A percentile compares a stretch with the other conserved stretches of the same genome.
Conservation (phyloP, 2,113 vertebrate genomes). For the Ptilonorhynchus violaceus region DNA sequence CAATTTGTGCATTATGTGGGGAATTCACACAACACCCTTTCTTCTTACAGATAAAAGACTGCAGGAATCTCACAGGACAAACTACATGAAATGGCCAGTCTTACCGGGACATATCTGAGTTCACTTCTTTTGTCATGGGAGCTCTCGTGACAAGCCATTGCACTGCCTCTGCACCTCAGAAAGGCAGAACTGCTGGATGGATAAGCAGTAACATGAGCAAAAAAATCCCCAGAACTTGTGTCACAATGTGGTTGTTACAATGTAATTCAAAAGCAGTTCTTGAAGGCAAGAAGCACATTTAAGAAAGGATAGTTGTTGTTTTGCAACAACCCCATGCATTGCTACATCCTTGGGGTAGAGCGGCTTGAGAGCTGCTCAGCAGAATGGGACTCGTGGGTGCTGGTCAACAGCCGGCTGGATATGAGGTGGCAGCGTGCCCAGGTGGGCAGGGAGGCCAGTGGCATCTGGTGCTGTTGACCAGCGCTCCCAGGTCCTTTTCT, state of each 20-base stretch:
- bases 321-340: too few relatives aligned
- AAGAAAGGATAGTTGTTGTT: neutral
- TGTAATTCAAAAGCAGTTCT: neutral
- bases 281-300: neutral
- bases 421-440: neutral
- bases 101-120: neutral
- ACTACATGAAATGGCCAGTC: neutral
- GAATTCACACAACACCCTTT: neutral
- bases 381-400: neutral
- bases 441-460: neutral
- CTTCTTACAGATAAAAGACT: neutral
- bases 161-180: neutral
- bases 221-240: neutral
- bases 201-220: neutral
- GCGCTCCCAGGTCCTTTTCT: neutral
- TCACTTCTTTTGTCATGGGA: neutral
- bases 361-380: neutral
- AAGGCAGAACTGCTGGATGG: neutral
- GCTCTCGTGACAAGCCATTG: neutral
- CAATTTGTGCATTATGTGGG: neutral
- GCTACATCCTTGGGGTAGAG: neutral
- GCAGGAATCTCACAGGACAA: neutral
- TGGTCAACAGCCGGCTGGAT: neutral
- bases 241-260: neutral
- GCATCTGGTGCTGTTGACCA: neutral